A percentile compares a stretch with the other conserved stretches of the same genome.
Evolutionary conservation across 2,113 vertebrate species (phyloP).

Genomic region (Raja brachyura): DNA sequence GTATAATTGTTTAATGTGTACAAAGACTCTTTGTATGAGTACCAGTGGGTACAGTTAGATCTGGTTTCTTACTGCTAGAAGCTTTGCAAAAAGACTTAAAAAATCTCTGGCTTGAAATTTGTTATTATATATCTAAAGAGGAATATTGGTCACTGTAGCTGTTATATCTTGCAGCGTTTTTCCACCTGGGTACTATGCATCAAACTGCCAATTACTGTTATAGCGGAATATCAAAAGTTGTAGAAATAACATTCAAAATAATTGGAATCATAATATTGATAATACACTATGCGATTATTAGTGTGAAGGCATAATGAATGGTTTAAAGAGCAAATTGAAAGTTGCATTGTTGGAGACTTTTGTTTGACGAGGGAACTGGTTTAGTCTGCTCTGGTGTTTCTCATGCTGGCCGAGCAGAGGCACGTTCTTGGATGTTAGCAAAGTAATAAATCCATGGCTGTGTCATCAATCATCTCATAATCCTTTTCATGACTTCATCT

Average conservation of each 20-base stretch:
- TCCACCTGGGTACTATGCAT: constrained; percentile 8
- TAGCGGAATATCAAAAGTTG: neutral
- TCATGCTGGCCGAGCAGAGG: too few species aligned
- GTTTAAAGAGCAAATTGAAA: neutral
- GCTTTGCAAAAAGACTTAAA: neutral
- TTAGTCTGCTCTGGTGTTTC: too few species aligned
- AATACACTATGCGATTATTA: neutral
- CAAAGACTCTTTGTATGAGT: neutral
- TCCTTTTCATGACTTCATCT: too few species aligned
- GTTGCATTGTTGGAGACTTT: too few species aligned
- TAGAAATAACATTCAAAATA: neutral
- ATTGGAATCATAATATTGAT: neutral
- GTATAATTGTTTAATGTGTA: neutral
- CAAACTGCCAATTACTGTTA: constrained; percentile 7
- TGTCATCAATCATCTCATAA: too few species aligned
- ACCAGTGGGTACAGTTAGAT: neutral
- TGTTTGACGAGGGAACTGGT: too few species aligned
- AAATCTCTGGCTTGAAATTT: neutral
- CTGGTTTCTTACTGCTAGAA: neutral
- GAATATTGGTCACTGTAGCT: neutral
- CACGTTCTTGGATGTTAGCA: too few species aligned
- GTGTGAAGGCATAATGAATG: neutral
- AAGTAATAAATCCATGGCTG: too few species aligned
- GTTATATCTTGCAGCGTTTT: neutral
- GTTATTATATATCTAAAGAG: constrained; percentile 17